Base-by-base conservation (phyloP, 2,888 invertebrate species). In the Tigriopus californicus region DNA sequence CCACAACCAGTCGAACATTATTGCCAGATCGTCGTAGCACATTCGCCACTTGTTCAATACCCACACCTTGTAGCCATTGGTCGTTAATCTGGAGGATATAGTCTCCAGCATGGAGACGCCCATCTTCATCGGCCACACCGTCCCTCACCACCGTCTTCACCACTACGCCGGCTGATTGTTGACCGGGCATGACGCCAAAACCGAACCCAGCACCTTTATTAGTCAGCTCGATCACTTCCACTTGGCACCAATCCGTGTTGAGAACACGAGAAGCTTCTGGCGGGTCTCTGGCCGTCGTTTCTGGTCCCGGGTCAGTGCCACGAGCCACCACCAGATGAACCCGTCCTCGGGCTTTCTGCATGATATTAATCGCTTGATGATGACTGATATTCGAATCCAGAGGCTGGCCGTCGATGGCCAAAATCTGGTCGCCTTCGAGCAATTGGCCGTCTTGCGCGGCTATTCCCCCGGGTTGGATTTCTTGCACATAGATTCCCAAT, bases 211-310 rank as follows among this genome's bases (percentile, higher is more conserved):
- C 88, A 62, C 94, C 95, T 79, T 97, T 97, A 73, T 97, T 97
- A 51, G 92, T 83, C 64, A 98, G 77, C 70, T 97, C 94, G 67
- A 98, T 91, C 61, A 94, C 88, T 77, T 98, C 95, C 66, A 98
- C 91, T 79, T 97, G 95, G 67, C 92, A 92, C 94, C 94, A 97
- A 79, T 97, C 97, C 73, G 95, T 95, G 75, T 89, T 94, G 76
- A 97, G 80, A 81, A 58, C 24, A 24, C 40, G 10, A 40, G 40
- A 11, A 13, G 46, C 3, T 13, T 18, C 18, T 24, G 22, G 33
- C 12, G n/a, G 52, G 33, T 41, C 41, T 44, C 22, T 11, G 41
- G 41, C 13, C 20, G 60, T 12, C 40, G 53, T 3, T 42, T 40
- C 44, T 15, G 48, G 12, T n/a, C 12, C 41, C 15, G 42, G 44